Evolutionary conservation across 2,888 invertebrate genomes (phyloP), one percentile per base, ranked within the genome.

Genomic region (Scaptomyza tumidula): DNA sequence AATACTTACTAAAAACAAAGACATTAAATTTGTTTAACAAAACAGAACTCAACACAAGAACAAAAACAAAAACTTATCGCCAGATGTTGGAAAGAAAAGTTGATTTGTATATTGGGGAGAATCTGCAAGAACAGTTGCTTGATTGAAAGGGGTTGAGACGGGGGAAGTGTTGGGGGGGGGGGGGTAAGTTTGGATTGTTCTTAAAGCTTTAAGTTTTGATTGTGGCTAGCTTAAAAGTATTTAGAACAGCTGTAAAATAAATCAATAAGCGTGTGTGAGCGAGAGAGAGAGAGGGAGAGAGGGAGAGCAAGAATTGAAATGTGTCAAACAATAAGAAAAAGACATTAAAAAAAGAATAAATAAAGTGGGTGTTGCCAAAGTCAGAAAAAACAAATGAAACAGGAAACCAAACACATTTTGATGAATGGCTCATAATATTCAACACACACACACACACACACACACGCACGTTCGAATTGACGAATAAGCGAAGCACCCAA

Each of bases 311-410:
- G 33, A 45, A 59, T 48, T 39, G 16, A 50, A 50, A 71, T 63
- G 53, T 19, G 27, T 33, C 29, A 14, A 24, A 35, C 24, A 35
- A 37, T 54, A 37, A 50, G 58, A 63, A 64, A 60, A 50, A 50
- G n/a, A 35, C 9, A 33, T 33, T 24, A 24, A 33, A 71, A 64
- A 75, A 63, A 56, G 19, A 19, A 19, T 83, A n/a, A 19, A 19
- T 83, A n/a, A 91, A 89, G 90, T 91, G 90, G 91, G 90, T 88
- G 90, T 91, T 81, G 83, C 90, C 80, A 63, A 89, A 87, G 73
- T 86, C 80, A 64, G 39, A 49, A 70, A 70, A 57, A 65, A 27
- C 14, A 77, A 68, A 55, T 45, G 58, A 74, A 74, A 78, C 63
- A 43, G 74, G 59, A 74, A 74, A 74, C 57, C 43, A 61, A 78